Percentiles rank a stretch among this genome's conserved stretches.
Conservation (phyloP, 1,140 invertebrate genomes). For the Eumaeus atala region DNA sequence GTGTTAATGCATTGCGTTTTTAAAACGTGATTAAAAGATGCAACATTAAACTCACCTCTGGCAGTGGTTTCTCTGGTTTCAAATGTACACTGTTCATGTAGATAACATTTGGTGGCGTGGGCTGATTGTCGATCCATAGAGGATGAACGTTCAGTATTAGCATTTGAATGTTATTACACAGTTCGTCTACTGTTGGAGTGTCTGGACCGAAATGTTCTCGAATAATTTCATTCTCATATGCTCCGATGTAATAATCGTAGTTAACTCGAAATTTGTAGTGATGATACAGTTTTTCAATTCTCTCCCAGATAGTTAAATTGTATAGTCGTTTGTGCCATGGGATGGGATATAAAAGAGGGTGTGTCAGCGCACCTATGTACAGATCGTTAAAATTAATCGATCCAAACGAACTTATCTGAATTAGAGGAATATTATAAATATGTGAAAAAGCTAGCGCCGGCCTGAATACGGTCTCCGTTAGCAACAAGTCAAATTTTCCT, state of each 20-base stretch:
- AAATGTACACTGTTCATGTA: conserved; percentile 67
- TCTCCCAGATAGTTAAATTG: conserved; percentile 33
- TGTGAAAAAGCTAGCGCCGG: conserved; percentile 26
- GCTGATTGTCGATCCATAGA: conserved; percentile 47
- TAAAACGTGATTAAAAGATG: neutral
- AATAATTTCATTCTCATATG: conserved; percentile 23
- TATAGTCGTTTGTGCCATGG: conserved; percentile 17
- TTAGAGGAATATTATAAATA: conserved; percentile 33
- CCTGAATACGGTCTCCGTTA: conserved; percentile 26
- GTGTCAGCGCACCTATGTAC: conserved; percentile 22
- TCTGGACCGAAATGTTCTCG: conserved; percentile 45
- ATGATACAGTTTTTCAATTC: conserved; percentile 33
- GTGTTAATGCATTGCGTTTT: neutral
- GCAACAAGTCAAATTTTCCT: conserved; percentile 34
- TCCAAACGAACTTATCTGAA: conserved; percentile 34
- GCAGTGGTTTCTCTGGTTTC: conserved; percentile 41
- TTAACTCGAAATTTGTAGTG: conserved; percentile 10
- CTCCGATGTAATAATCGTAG: conserved; percentile 6
- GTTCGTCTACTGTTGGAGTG: conserved; percentile 44
- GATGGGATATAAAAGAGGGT: conserved; percentile 25
- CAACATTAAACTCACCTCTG: too few species aligned
- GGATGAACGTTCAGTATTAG: conserved; percentile 70
- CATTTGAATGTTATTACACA: conserved; percentile 67
- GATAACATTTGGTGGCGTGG: conserved; percentile 62
- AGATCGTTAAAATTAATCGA: conserved; percentile 15